These are phyloP conservation scores for Choristoneura fumiferana DNA, from an alignment of 1,140 invertebrate genomes.

Conservation along the genomic window DNA sequence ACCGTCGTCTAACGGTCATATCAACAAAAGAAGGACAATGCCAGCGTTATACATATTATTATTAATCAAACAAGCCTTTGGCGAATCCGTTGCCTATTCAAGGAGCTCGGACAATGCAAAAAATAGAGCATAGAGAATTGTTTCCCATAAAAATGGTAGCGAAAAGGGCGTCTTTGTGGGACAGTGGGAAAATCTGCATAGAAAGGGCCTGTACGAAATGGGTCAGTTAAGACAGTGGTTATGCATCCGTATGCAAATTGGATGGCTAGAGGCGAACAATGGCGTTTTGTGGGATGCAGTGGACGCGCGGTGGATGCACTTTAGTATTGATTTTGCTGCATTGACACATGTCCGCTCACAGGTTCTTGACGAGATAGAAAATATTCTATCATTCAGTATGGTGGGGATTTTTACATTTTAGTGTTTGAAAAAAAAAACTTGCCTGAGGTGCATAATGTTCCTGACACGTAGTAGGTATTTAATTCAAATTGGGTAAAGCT, in stretches of 20 bases:
- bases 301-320: background rate
- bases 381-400: too few relatives aligned
- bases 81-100: conserved; percentile 60
- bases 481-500: too few relatives aligned
- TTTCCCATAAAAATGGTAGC: conserved; percentile 73
- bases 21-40: conserved; percentile 40
- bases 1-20: conserved; percentile 58
- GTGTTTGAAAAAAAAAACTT: too few relatives aligned
- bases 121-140: conserved; percentile 66
- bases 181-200: conserved; percentile 70
- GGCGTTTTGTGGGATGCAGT: conserved; percentile 46
- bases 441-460: too few relatives aligned
- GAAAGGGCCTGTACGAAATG: conserved; percentile 56
- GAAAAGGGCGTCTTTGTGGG: conserved; percentile 65
- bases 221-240: conserved; percentile 66
- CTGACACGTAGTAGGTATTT: too few relatives aligned
- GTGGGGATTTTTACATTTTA: too few relatives aligned
- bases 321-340: too few relatives aligned
- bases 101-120: conserved; percentile 69
- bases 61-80: conserved; percentile 65
- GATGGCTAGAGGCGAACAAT: conserved; percentile 44
- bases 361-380: too few relatives aligned
- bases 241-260: conserved; percentile 65
- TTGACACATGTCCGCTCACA: too few relatives aligned
- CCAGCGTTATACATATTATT: conserved; percentile 64